These are phyloP conservation scores for Brotula barbata DNA, from an alignment of 2,797 vertebrate genomes.

Conservation along the genomic window DNA sequence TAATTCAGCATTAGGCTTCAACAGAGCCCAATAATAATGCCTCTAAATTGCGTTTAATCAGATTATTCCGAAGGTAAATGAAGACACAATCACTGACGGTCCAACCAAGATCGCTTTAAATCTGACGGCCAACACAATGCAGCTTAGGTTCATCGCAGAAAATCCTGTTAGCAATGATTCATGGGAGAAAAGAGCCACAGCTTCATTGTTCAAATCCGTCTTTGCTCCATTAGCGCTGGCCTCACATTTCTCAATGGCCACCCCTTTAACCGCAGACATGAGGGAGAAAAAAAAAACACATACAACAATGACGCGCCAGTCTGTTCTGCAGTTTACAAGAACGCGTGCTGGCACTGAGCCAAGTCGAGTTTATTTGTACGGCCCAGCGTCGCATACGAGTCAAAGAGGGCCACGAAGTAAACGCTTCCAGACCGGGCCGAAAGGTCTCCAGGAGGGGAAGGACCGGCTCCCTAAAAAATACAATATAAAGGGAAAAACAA, in stretches of 20 bases:
- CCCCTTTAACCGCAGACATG: neutral
- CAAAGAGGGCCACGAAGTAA: too few species aligned
- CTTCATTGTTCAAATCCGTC: constrained; percentile 16
- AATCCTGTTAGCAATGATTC: constrained; percentile 23
- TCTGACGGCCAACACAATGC: constrained; percentile 10
- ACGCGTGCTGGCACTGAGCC: too few species aligned
- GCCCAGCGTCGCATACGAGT: too few species aligned
- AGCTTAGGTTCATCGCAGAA: constrained; percentile 5
- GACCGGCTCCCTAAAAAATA: too few species aligned
- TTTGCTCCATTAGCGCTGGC: constrained; percentile 5
- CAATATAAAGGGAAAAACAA: too few species aligned
- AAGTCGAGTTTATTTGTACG: too few species aligned
- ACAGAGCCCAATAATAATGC: constrained; percentile 41
- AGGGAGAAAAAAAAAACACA: neutral
- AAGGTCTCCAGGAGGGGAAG: too few species aligned
- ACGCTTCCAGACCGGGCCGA: too few species aligned
- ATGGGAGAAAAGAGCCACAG: constrained; percentile 4
- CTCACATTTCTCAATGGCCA: constrained; percentile 7
- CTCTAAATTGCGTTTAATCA: constrained; percentile 43
- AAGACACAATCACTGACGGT: constrained; percentile 24
- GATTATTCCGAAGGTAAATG: constrained; percentile 37
- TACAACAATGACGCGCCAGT: too few species aligned
- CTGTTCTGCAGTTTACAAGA: too few species aligned
- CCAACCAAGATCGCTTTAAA: constrained; percentile 11
- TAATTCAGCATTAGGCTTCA: constrained; percentile 33